A percentile compares a stretch with the other conserved stretches of the same genome.
Evolutionary conservation across 1,140 invertebrate genomes (phyloP).

Genomic region (Aphis craccivora): DNA sequence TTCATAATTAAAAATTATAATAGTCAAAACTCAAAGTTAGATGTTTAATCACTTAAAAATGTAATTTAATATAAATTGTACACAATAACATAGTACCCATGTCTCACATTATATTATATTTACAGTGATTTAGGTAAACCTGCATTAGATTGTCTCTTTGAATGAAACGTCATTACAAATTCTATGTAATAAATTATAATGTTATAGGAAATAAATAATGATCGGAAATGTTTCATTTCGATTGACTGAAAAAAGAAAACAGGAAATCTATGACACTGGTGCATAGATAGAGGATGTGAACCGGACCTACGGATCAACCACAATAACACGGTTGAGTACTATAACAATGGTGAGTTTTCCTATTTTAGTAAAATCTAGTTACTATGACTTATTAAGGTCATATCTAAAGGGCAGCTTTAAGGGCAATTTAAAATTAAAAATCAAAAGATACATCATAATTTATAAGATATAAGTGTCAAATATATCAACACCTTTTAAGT

Average conservation of each 20-base stretch:
- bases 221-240: conserved; percentile 23
- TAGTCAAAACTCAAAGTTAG: background rate
- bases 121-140: background rate
- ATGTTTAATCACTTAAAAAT: background rate
- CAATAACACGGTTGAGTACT: conserved; percentile 40
- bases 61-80: background rate
- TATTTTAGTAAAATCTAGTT: conserved; percentile 34
- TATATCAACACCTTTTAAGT: background rate
- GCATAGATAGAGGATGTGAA: conserved; percentile 28
- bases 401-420: background rate
- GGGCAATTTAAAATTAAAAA: background rate
- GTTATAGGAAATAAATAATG: background rate
- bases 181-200: conserved; percentile 28
- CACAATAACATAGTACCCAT: background rate
- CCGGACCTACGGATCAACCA: conserved; percentile 56
- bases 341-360: conserved; percentile 18
- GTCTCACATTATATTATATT: background rate
- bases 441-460: background rate
- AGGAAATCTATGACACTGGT: conserved; percentile 49
- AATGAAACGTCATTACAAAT: conserved; percentile 32
- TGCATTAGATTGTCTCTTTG: background rate
- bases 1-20: background rate
- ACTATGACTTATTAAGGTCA: background rate
- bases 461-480: background rate
- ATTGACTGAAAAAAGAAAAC: conserved; percentile 54